phyloP scores from a whole-genome alignment of 2,888 invertebrate genomes.

The Chironomus tentans region DNA sequence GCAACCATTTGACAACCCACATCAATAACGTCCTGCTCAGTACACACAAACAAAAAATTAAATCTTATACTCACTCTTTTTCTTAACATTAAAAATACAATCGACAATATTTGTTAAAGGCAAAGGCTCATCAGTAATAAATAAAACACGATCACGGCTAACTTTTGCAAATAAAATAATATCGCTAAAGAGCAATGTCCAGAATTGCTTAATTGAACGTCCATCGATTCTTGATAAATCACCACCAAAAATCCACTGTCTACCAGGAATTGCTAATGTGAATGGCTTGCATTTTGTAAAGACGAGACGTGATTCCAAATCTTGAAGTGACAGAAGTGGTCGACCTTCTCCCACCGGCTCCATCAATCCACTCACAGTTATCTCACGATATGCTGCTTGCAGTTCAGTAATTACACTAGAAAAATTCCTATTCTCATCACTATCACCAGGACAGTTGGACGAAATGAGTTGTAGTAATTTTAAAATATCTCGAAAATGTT shows the following conservation, averaged over 20 bases:
- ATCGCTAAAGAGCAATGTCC: constrained; percentile 78
- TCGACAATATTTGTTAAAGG: constrained; percentile 69
- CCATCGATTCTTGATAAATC: constrained; percentile 77
- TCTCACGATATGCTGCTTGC: constrained; percentile 66
- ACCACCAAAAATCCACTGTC: constrained; percentile 86
- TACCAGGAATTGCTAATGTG: constrained; percentile 68
- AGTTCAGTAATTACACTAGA: constrained; percentile 40
- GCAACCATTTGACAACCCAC: too few species aligned
- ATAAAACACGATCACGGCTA: constrained; percentile 74
- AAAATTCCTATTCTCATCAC: constrained; percentile 42
- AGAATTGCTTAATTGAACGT: constrained; percentile 68
- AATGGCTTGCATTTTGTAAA: constrained; percentile 89
- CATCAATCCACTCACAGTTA: constrained; percentile 77
- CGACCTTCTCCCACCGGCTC: constrained; percentile 76
- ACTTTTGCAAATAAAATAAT: constrained; percentile 77
- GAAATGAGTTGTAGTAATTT: constrained; percentile 50
- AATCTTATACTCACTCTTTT: constrained; percentile 54
- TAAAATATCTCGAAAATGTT: constrained; percentile 62
- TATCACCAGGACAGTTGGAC: constrained; percentile 41
- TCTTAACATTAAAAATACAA: constrained; percentile 75
- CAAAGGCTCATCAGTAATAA: constrained; percentile 80
- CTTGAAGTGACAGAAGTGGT: constrained; percentile 70
- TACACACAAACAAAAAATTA: background rate
- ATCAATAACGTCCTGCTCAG: too few species aligned
- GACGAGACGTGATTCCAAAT: constrained; percentile 77